phyloP scores from a whole-genome alignment of 2,113 vertebrate species.

The Anas platyrhynchos region DNA sequence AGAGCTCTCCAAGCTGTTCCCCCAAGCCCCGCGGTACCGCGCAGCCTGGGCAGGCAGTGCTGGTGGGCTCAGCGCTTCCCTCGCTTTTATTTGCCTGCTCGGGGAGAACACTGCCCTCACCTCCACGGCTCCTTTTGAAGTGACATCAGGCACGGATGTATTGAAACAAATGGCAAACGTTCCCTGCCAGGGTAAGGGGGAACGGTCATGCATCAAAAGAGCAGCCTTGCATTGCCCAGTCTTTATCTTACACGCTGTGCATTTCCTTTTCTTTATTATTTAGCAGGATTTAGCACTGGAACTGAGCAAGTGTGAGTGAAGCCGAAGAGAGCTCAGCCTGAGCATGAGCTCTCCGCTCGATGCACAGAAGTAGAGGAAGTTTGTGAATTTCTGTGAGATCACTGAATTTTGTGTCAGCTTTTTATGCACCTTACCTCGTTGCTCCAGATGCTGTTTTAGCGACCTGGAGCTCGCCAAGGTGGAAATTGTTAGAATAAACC shows the following conservation, averaged over 20 bases:
- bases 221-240: not conserved
- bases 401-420: not conserved
- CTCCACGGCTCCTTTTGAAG: not conserved
- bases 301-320: not conserved
- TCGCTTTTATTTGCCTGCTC: constrained; percentile 10
- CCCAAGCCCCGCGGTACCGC: not conserved
- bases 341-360: too few species aligned
- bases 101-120: not conserved
- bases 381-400: not conserved
- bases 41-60: not conserved
- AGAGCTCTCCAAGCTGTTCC: not conserved
- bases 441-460: not conserved
- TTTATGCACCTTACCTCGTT: constrained; percentile 3
- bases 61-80: not conserved
- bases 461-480: not conserved
- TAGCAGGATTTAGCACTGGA: not conserved
- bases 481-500: constrained; percentile 16
- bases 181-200: not conserved
- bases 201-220: not conserved
- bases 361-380: not conserved
- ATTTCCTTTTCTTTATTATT: not conserved
- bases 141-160: not conserved
- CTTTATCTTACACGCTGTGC: not conserved
- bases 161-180: not conserved
- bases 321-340: not conserved